Conservation (phyloP, 92 coral and sea anemone genomes). For the Metridium senile region DNA sequence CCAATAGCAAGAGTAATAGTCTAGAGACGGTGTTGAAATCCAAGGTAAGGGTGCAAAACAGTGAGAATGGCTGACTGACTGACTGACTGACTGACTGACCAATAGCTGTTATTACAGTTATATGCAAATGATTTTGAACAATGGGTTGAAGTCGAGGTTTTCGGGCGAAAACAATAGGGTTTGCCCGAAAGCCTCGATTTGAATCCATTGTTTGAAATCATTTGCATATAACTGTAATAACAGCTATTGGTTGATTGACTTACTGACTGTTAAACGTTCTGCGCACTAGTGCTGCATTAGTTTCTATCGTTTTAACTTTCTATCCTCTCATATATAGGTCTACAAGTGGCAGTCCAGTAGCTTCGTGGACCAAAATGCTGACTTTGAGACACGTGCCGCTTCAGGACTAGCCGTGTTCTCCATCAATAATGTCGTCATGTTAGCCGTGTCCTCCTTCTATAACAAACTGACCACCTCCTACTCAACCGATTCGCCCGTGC, state of each 20-base stretch:
- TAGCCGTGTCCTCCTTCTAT: slow-evolving; percentile 77
- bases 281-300: too few species aligned
- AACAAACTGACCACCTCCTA: slow-evolving; percentile 61
- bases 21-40: slow-evolving; percentile 68
- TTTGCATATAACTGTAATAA: too few species aligned
- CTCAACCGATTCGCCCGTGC: slow-evolving; percentile 74
- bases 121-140: too few species aligned
- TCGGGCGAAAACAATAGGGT: too few species aligned
- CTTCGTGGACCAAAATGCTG: slow-evolving; percentile 51
- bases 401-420: slow-evolving; percentile 81
- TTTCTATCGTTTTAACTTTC: too few species aligned
- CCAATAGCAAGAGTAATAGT: slow-evolving; percentile 72
- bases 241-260: too few species aligned
- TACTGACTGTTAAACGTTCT: too few species aligned
- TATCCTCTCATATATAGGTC: background rate
- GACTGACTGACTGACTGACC: background rate
- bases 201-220: too few species aligned
- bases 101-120: too few species aligned
- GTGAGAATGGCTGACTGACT: too few species aligned
- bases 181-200: too few species aligned
- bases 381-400: slow-evolving; percentile 80
- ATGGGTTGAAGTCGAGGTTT: too few species aligned
- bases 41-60: slow-evolving; percentile 75
- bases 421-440: slow-evolving; percentile 54
- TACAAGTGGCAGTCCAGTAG: slow-evolving; percentile 48